phyloP scores from a whole-genome alignment of 2,113 vertebrate species.

The Entelurus aequoreus region DNA sequence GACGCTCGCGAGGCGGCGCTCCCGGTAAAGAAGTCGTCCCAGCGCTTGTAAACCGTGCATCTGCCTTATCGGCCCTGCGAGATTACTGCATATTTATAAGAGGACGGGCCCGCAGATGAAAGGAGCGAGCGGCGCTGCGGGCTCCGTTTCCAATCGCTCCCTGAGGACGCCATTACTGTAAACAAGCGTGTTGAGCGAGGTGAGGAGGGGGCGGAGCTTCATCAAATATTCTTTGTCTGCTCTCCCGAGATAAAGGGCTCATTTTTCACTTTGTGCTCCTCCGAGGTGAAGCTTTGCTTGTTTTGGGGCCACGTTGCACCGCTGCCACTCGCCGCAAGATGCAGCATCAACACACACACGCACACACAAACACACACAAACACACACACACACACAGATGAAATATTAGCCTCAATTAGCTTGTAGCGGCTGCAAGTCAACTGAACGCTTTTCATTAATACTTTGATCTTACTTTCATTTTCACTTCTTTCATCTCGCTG shows the following conservation, averaged over 20 bases:
- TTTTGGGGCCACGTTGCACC: slow-evolving; percentile 7
- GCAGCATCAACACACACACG: neutral
- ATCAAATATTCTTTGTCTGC: slow-evolving; percentile 33
- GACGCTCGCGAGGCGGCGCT: neutral
- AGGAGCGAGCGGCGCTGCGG: slow-evolving; percentile 31
- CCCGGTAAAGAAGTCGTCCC: neutral
- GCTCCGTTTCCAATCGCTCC: slow-evolving; percentile 44
- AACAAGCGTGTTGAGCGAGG: slow-evolving; percentile 41
- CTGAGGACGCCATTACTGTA: slow-evolving; percentile 56
- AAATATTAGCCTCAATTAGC: neutral
- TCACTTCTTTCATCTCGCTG: no score
- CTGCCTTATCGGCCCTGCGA: slow-evolving; percentile 49
- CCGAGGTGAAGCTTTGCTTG: slow-evolving; percentile 18
- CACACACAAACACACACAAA: neutral
- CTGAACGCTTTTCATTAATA: no score
- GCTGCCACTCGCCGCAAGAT: no score
- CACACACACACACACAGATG: neutral
- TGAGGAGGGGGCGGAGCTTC: slow-evolving; percentile 1
- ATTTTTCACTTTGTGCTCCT: slow-evolving; percentile 24
- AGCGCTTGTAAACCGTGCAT: slow-evolving; percentile 52
- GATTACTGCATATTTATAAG: slow-evolving; percentile 51
- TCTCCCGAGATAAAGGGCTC: slow-evolving; percentile 36
- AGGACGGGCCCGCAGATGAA: slow-evolving; percentile 39
- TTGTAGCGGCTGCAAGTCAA: no score
- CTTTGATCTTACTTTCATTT: no score